Evolutionary conservation across 2,888 invertebrate genomes (phyloP).

Genomic region (Stegophylla sp.): DNA sequence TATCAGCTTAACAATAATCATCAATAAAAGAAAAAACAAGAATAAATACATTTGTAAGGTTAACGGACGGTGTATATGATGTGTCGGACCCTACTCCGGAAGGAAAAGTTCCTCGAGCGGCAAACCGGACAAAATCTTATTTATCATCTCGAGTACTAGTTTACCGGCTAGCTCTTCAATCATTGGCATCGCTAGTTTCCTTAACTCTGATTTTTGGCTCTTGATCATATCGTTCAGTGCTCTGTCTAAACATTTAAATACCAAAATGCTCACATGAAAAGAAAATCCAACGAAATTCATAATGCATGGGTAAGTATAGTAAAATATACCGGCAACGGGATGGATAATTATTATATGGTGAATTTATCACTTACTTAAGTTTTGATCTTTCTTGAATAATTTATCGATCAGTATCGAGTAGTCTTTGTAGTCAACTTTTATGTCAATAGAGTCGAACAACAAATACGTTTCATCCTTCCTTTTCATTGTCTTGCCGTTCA

Average conservation of each 20-base stretch:
- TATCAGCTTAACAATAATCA: constrained; percentile 5
- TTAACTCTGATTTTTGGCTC: constrained; percentile 70
- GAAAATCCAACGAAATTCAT: not conserved
- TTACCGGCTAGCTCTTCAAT: constrained; percentile 69
- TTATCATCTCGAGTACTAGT: constrained; percentile 68
- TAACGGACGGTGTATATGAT: not conserved
- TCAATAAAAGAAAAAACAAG: constrained; percentile 4
- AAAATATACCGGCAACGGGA: too few species aligned
- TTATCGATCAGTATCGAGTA: constrained; percentile 69
- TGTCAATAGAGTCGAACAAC: constrained; percentile 67
- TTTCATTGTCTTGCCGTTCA: constrained; percentile 66
- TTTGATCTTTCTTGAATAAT: constrained; percentile 71
- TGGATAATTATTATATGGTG: too few species aligned
- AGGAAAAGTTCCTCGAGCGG: constrained; percentile 70
- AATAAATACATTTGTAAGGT: not conserved
- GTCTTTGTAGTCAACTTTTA: constrained; percentile 68
- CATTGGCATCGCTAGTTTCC: constrained; percentile 68
- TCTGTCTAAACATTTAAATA: constrained; percentile 63
- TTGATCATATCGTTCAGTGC: constrained; percentile 70
- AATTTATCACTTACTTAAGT: constrained; percentile 66
- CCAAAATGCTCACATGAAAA: not conserved
- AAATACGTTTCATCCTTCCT: constrained; percentile 67
- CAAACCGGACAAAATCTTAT: constrained; percentile 69
- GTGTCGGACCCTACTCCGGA: not conserved
- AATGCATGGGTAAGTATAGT: too few species aligned